A percentile compares a stretch with the other conserved stretches of the same genome.
Conservation (phyloP, 2,113 vertebrate genomes). For the Pelvicachromis taeniatus region DNA sequence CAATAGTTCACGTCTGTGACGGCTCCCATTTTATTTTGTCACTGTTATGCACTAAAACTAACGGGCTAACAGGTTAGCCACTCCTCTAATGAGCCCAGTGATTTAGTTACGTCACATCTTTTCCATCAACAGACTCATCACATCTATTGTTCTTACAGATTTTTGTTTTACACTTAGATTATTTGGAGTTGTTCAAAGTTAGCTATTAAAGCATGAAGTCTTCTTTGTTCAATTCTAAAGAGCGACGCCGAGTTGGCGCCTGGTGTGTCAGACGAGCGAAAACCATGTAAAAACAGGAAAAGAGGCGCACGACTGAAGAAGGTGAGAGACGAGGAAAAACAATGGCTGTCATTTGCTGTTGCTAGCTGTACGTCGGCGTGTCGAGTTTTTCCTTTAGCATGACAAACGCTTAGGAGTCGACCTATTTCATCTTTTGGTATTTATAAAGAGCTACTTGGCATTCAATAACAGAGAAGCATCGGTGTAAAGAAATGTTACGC, state of each 20-base stretch:
- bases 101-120: not conserved
- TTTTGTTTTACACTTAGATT: not conserved
- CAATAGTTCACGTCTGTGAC: not conserved
- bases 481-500: not conserved
- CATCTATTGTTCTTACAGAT: not conserved
- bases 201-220: too few relatives aligned
- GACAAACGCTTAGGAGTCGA: not conserved
- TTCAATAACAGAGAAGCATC: not conserved
- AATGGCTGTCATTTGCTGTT: not conserved
- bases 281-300: not conserved
- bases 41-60: not conserved
- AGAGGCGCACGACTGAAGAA: not conserved
- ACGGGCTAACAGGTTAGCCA: not conserved
- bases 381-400: not conserved
- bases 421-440: slow-evolving; percentile 34
- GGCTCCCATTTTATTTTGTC: not conserved
- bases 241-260: not conserved
- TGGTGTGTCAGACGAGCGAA: not conserved
- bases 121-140: not conserved
- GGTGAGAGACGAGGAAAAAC: not conserved
- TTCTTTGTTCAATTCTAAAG: not conserved
- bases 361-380: not conserved
- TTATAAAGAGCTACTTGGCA: slow-evolving; percentile 17
- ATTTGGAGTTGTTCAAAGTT: too few relatives aligned
- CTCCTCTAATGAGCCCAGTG: not conserved